These are phyloP conservation scores for Andrena praecox DNA, from an alignment of 2,888 invertebrate species.

Conservation along the genomic window DNA sequence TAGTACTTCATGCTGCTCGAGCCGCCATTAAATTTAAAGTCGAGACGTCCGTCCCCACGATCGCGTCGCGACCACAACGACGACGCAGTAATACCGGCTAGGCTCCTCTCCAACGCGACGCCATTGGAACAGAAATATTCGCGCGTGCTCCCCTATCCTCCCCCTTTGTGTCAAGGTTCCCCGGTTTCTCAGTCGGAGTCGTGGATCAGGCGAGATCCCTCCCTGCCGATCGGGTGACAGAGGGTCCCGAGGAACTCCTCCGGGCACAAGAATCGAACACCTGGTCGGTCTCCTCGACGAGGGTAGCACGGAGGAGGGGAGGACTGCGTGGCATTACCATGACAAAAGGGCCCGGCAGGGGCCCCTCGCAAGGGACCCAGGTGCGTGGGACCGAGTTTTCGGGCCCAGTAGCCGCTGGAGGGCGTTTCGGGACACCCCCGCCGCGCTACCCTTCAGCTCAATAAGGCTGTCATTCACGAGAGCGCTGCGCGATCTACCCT, in stretches of 20 bases:
- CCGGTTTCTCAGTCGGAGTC: slow-evolving; percentile 64
- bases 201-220: slow-evolving; percentile 74
- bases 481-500: slow-evolving; percentile 1
- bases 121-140: slow-evolving; percentile 56
- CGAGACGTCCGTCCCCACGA: not conserved
- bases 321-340: slow-evolving; percentile 77
- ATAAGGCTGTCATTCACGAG: slow-evolving; percentile 65
- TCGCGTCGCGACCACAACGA: slow-evolving; percentile 16
- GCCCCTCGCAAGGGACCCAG: slow-evolving; percentile 78
- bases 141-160: slow-evolving; percentile 52
- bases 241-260: slow-evolving; percentile 72
- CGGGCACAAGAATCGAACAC: slow-evolving; percentile 79
- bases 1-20: not conserved
- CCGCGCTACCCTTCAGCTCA: slow-evolving; percentile 71
- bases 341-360: slow-evolving; percentile 79
- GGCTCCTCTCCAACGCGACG: slow-evolving; percentile 42
- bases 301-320: slow-evolving; percentile 56
- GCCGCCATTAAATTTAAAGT: not conserved
- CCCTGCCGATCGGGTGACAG: slow-evolving; percentile 81
- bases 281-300: slow-evolving; percentile 76
- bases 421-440: slow-evolving; percentile 82
- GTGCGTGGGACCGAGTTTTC: slow-evolving; percentile 82
- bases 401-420: slow-evolving; percentile 80
- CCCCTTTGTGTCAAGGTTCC: slow-evolving; percentile 60
- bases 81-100: slow-evolving; percentile 6